Base-by-base conservation (phyloP, 1,140 invertebrate species). In the Pogonomyrmex californicus region DNA sequence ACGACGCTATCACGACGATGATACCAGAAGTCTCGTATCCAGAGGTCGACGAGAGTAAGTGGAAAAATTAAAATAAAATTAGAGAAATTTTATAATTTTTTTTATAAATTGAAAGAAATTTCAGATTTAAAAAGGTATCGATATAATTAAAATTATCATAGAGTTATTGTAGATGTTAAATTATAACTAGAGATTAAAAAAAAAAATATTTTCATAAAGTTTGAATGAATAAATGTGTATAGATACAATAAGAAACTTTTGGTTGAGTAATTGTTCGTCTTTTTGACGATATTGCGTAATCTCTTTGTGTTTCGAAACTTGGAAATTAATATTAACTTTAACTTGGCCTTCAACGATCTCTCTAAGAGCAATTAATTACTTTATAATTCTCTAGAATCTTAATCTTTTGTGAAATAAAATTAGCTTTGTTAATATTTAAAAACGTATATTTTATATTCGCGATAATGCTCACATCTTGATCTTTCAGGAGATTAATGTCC, bases 31-130 rank as follows among this genome's bases (percentile, higher is more conserved):
- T n/a, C 71, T 90, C 30, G 41, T 88, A 0, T 63, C 90, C 1
- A 93, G 92, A 58, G 88, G 86, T 82, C 93, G 92, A 70, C 88
- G 92, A 85, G 91, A 93, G 94, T 95, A 76, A 91, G 91, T 89
- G 58, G 0, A 36, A 14, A 68, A 33, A 65, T 4, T 41, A 36
- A 14, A 2, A 38, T 4, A 30, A 38, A 68, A 14, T 41, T n/a
- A n/a, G 10, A 23, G 10, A 38, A 65, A 60, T 62, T 33, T 33
- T 14, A 76, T 76, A 41, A 58, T 6, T 44, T 76, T 23, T 6
- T 1, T 49, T 23, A 33, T 6, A 30, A 70, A 7, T 49, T 33
- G 30, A 41, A 10, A 44, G 30, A 41, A 10, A 44, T 44, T 54
- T 33, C 17, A 70, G 33, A 4, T 51, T 54, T 49, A 30, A 49